Base-by-base conservation (phyloP, 2,797 vertebrate species). In the Pelobates cultripes region DNA sequence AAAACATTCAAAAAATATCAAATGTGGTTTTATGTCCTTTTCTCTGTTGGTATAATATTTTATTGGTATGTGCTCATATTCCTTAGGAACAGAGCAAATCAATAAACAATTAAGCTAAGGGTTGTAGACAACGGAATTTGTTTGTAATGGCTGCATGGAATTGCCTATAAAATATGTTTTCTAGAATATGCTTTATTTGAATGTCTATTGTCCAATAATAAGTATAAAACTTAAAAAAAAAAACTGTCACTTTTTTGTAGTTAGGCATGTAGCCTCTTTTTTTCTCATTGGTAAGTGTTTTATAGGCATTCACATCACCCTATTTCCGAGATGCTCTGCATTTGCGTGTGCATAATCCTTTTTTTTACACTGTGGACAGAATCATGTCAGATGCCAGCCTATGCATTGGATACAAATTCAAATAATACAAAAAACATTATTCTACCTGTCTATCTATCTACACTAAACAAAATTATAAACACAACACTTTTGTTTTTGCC, bases 81-180 rank as follows among this genome's bases (percentile, higher is more conserved):
- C 28, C 28, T 45, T 45, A 43, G 42, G 6, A 44, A 12, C 17
- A 53, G 4, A 7, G 70, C n/a, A 51, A 71, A 51, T 44, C 70
- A 51, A 71, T 71, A 71, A 71, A 71, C 45, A 71, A 71, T 71
- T 71, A 71, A 51, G 70, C n/a, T 28, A 71, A 71, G 4, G 7
- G 12, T 28, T 70, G 68, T 45, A 17, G 43, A 15, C 42, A 70
- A 70, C 3, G 15, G 43, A 40, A 51, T 71, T 71, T 71, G 44
- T 71, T 71, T 71, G 3, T 28, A 71, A 71, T 0, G 45, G 45
- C 17, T 51, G 51, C 45, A 17, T 9, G 51, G 7, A 10, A 53
- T 71, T 1, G 3, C 9, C 7, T 28, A 51, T 71, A 51, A 28
- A 53, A 71, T 7, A 71, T 28, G n/a, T 71, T 71, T 47, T 71